These are phyloP conservation scores for Tetanocera ferruginea DNA, from an alignment of 2,888 invertebrate genomes.

Conservation along the genomic window DNA sequence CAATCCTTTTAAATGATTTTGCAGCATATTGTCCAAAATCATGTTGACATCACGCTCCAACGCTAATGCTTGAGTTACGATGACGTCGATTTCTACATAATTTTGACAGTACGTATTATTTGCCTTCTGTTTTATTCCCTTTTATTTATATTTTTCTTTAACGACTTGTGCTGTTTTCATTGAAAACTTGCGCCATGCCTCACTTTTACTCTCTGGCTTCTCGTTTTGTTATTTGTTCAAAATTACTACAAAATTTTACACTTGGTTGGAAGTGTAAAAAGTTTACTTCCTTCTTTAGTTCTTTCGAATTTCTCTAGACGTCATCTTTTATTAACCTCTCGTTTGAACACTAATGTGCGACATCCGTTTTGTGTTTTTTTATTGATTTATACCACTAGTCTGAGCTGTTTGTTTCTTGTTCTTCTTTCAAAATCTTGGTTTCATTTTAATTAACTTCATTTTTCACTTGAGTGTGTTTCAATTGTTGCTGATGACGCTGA, in stretches of 20 bases:
- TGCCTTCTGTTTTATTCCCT: conserved; percentile 19
- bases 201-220: not conserved
- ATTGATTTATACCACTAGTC: conserved; percentile 1
- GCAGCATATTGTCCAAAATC: conserved; percentile 55
- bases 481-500: not conserved
- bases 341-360: conserved; percentile 63
- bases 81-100: not conserved
- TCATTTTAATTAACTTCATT: conserved; percentile 66
- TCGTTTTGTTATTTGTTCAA: conserved; percentile 48
- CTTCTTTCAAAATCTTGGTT: conserved; percentile 11
- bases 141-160: conserved; percentile 38
- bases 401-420: not conserved
- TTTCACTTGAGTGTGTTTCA: conserved; percentile 61
- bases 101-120: not conserved
- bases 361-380: conserved; percentile 57
- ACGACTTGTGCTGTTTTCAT: conserved; percentile 49
- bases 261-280: conserved; percentile 60
- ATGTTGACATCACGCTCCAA: conserved; percentile 15
- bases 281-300: conserved; percentile 42
- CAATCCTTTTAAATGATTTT: not conserved
- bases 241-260: conserved; percentile 58
- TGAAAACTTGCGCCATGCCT: conserved; percentile 30
- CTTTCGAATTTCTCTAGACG: not conserved
- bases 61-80: not conserved
- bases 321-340: conserved; percentile 34